phyloP scores from a whole-genome alignment of 1,140 invertebrate genomes.

The Nylanderia fulva region DNA sequence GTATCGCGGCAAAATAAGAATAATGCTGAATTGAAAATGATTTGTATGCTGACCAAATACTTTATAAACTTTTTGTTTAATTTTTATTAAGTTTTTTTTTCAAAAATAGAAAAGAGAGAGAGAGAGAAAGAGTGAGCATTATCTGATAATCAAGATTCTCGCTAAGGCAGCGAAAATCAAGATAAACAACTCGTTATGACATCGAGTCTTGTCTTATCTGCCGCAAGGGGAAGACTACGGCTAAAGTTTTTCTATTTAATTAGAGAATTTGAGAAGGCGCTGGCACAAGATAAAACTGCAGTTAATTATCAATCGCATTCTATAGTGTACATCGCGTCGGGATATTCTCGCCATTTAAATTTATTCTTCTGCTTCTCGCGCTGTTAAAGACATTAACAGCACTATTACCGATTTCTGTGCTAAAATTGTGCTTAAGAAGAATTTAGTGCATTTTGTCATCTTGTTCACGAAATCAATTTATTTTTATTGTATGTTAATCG shows the following conservation, averaged over 20 bases:
- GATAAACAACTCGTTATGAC: slow-evolving; percentile 59
- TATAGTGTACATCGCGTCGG: neutral
- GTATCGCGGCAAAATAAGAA: no score
- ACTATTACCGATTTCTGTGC: neutral
- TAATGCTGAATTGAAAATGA: neutral
- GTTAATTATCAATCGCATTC: slow-evolving; percentile 67
- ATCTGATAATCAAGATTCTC: slow-evolving; percentile 35
- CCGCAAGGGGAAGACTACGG: slow-evolving; percentile 41
- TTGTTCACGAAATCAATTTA: slow-evolving; percentile 15
- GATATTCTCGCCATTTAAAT: slow-evolving; percentile 27
- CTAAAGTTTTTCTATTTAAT: slow-evolving; percentile 69
- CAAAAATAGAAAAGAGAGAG: neutral
- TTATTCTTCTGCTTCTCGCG: slow-evolving; percentile 12
- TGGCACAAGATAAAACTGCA: slow-evolving; percentile 49
- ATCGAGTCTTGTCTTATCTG: slow-evolving; percentile 29
- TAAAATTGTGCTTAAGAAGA: slow-evolving; percentile 3
- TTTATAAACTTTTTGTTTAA: slow-evolving; percentile 38
- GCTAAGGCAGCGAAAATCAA: slow-evolving; percentile 36
- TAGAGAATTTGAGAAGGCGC: slow-evolving; percentile 61
- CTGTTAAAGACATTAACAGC: slow-evolving; percentile 10
- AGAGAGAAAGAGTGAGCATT: neutral
- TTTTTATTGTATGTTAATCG: slow-evolving; percentile 16
- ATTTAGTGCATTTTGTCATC: neutral
- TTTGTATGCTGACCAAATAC: slow-evolving; percentile 18
- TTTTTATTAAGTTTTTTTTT: slow-evolving; percentile 17